Evolutionary conservation across 2,888 invertebrate species (phyloP).

Genomic region (Napeogenes sylphis): DNA sequence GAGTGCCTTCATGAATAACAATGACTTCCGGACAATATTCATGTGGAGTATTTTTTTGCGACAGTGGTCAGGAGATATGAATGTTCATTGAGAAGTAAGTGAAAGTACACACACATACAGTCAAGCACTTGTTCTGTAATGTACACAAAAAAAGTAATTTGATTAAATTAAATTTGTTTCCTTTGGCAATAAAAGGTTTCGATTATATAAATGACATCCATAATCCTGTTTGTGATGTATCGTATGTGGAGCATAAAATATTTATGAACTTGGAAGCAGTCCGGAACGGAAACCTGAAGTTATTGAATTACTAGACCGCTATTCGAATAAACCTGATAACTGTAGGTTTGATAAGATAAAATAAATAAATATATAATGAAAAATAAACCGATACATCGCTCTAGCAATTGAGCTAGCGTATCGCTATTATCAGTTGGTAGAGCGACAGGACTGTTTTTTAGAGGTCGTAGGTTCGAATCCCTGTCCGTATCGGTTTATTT

Average conservation of each 20-base stretch:
- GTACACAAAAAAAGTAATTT: background rate
- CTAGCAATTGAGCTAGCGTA: no score
- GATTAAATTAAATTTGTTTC: no score
- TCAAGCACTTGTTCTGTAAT: background rate
- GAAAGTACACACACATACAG: background rate
- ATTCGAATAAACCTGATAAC: slow-evolving; percentile 37
- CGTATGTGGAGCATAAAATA: slow-evolving; percentile 27
- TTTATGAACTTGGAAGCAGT: slow-evolving; percentile 30
- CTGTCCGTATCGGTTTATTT: no score
- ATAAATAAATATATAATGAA: slow-evolving; percentile 26
- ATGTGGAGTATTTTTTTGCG: slow-evolving; percentile 12
- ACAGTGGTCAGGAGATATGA: background rate
- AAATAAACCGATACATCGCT: slow-evolving; percentile 7
- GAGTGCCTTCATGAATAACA: slow-evolving; percentile 26
- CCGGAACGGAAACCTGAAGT: slow-evolving; percentile 36
- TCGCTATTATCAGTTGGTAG: no score
- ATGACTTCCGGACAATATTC: slow-evolving; percentile 23
- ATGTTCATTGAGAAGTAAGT: slow-evolving; percentile 3
- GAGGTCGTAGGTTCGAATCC: no score
- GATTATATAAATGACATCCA: background rate
- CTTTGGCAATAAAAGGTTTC: no score
- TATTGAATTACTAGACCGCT: slow-evolving; percentile 52
- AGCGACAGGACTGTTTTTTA: no score
- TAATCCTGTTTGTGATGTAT: slow-evolving; percentile 13
- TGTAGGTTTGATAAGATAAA: slow-evolving; percentile 35